phyloP scores from a whole-genome alignment of 2,797 vertebrate species.

The Karalla daura region DNA sequence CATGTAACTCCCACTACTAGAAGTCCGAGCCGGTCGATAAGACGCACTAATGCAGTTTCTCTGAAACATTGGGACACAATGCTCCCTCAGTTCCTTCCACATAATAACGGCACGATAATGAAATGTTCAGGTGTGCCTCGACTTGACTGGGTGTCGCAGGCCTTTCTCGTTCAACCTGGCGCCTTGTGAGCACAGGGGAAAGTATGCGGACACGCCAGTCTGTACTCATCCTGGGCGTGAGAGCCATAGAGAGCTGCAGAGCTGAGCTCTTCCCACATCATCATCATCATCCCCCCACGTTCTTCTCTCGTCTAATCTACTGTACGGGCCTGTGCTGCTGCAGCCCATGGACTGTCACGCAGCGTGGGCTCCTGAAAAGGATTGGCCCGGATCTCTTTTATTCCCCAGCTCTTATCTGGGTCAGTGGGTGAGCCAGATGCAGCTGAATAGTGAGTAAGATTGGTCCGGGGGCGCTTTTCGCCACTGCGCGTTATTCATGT shows the following conservation, averaged over 20 bases:
- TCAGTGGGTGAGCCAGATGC: conserved; percentile 49
- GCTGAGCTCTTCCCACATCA: no score
- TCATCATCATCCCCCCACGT: neutral
- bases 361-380: conserved; percentile 20
- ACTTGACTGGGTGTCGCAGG: no score
- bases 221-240: no score
- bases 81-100: no score
- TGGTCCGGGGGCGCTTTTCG: conserved; percentile 50
- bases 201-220: no score
- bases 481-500: conserved; percentile 33
- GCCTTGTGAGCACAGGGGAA: no score
- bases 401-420: conserved; percentile 59
- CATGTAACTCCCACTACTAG: neutral
- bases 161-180: no score
- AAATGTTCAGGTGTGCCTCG: no score
- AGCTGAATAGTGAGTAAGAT: conserved; percentile 53
- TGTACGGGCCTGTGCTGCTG: conserved; percentile 1
- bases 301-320: neutral
- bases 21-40: neutral
- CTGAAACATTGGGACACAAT: neutral
- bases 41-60: neutral
- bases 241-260: no score
- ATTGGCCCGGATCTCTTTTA: conserved; percentile 42
- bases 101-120: no score
- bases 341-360: conserved; percentile 13